Percentiles rank a stretch among this genome's conserved stretches.
These are phyloP conservation scores for Aphelocoma californica DNA, from an alignment of 2,797 vertebrate species.

Conservation along the genomic window DNA sequence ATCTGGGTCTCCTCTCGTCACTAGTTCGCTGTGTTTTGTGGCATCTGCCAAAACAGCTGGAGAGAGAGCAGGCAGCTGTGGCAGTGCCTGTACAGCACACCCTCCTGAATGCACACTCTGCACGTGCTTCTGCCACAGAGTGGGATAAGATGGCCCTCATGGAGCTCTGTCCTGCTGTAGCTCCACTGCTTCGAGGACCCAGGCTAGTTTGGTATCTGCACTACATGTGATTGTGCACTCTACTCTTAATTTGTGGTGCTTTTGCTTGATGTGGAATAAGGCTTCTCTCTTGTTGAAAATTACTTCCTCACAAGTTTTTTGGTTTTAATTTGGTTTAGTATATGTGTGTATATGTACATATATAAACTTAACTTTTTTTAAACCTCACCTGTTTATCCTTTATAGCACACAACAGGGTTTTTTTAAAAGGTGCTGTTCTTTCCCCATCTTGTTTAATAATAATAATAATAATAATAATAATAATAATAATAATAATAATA, in stretches of 20 bases:
- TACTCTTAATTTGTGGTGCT: conserved; percentile 52
- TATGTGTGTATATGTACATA: conserved; percentile 68
- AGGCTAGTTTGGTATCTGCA: conserved; percentile 15
- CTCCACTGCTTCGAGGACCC: neutral
- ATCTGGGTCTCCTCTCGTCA: neutral
- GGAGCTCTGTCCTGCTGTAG: neutral
- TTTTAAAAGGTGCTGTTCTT: conserved; percentile 70
- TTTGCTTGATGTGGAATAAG: conserved; percentile 69
- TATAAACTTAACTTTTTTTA: conserved; percentile 69
- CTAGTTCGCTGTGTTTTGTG: neutral
- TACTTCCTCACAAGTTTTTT: conserved; percentile 12
- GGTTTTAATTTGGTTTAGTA: conserved; percentile 64
- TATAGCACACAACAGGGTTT: conserved; percentile 58
- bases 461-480: neutral
- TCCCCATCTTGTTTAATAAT: conserved; percentile 61
- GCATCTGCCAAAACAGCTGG: neutral
- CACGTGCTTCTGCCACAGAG: neutral
- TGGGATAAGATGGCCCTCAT: neutral
- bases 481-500: neutral
- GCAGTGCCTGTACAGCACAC: neutral
- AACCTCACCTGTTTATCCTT: conserved; percentile 71
- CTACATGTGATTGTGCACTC: conserved; percentile 28
- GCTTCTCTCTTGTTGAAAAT: conserved; percentile 31
- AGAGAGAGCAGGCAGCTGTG: neutral
- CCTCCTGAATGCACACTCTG: neutral